Base-by-base conservation (phyloP, 1,140 invertebrate species). In the Dreissena rostriformis region DNA sequence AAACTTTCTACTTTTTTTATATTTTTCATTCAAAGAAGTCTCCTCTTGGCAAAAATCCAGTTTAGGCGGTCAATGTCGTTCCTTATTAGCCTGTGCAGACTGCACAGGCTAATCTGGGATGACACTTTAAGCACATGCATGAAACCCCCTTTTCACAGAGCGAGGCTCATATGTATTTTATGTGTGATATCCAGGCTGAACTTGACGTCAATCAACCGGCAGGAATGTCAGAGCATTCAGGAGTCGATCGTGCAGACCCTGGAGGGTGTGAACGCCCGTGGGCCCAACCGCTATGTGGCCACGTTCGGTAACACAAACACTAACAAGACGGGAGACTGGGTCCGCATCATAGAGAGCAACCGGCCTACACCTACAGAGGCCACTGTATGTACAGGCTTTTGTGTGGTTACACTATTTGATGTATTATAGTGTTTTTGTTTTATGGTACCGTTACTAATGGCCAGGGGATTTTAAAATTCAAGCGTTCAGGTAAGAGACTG, bases 251-350 rank as follows among this genome's bases (percentile, higher is more conserved):
- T 72, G 14, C 52, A 52, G 52, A 55, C 68, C 0, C 39, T 84
- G n/a, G 74, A 84, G 26, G 75, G 74, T 26, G 51, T 66, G 7
- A 83, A 83, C 51, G 26, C 39, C 39, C 72, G 71, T 0, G 19
- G 1, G 14, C 12, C 63, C 22, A 73, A 81, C 70, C 51, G 82
- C 19, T 95, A 94, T 88, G 92, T 96, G 26, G 95, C 95, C 4
- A 94, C 94, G 74, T 95, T 94, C 88, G 96, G 96, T 29, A 95
- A 96, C 90, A 92, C 95, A 11, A 90, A 93, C 26, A 89, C 90
- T 28, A 88, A 90, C 29, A 89, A 92, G 79, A 88, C 89, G 2
- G 91, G 93, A 4, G 94, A 95, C 86, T 96, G 96, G 96, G 89
- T 94, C 19, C 93, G 94, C 86, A 93, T 95, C 77, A 71, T 89